phyloP scores from a whole-genome alignment of 2,888 invertebrate genomes.

The Magallana nippona region DNA sequence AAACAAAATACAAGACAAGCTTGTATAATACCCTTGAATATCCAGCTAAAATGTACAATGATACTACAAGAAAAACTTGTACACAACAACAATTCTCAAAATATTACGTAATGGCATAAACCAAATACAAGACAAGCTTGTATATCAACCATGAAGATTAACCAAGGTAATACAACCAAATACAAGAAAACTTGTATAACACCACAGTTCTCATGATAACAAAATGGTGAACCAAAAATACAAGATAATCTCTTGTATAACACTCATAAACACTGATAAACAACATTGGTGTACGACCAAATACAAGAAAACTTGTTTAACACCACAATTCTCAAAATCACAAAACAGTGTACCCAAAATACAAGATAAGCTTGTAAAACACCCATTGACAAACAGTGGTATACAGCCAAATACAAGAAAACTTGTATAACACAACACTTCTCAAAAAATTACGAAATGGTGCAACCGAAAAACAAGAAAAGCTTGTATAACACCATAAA shows the following conservation, averaged over 20 bases:
- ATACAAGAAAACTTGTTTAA: conserved; percentile 11
- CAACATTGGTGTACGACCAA: background rate
- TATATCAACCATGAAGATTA: background rate
- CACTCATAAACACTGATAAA: background rate
- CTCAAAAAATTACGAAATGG: background rate
- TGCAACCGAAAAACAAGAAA: background rate
- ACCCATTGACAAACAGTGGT: background rate
- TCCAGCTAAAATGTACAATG: background rate
- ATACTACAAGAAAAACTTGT: too few relatives aligned
- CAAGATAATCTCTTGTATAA: background rate
- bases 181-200: too few relatives aligned
- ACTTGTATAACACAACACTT: background rate
- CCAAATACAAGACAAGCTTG: background rate
- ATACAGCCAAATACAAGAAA: background rate
- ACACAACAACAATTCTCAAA: too few relatives aligned
- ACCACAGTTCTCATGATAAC: background rate
- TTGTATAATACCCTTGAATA: background rate
- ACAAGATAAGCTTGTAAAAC: background rate
- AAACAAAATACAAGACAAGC: background rate
- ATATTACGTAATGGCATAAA: background rate
- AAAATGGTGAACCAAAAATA: background rate
- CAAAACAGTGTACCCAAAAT: background rate
- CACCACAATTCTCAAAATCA: conserved; percentile 4
- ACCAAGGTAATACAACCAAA: background rate
- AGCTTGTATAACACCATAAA: background rate